Evolutionary conservation across 2,888 invertebrate genomes (phyloP).

Genomic region (Caradrina kadenii): DNA sequence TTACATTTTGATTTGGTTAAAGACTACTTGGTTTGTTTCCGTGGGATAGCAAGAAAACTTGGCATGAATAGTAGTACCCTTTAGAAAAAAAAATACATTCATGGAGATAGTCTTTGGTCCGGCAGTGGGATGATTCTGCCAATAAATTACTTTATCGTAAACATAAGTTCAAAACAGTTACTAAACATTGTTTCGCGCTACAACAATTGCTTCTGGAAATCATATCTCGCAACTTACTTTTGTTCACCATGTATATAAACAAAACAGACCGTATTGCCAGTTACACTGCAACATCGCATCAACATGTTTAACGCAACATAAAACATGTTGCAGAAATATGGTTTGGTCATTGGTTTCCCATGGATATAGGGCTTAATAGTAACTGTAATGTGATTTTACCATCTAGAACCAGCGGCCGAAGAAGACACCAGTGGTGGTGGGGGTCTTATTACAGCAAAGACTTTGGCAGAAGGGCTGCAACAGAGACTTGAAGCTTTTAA

Average conservation of each 20-base stretch:
- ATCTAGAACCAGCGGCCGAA: conserved; percentile 69
- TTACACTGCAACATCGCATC: too few species aligned
- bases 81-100: neutral
- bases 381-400: conserved; percentile 55
- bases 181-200: conserved; percentile 1
- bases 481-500: conserved; percentile 95
- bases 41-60: too few species aligned
- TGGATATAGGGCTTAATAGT: neutral
- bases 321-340: neutral
- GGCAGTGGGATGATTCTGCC: too few species aligned
- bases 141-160: neutral
- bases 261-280: too few species aligned
- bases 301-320: neutral
- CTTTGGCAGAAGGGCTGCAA: conserved; percentile 94
- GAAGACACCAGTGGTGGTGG: conserved; percentile 61
- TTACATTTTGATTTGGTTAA: conserved; percentile 34
- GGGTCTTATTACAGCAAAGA: conserved; percentile 86
- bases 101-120: neutral
- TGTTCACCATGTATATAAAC: too few species aligned
- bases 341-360: neutral
- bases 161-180: conserved; percentile 1
- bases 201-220: neutral
- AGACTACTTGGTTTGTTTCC: conserved; percentile 1
- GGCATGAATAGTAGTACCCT: too few species aligned
- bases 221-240: neutral